Conservation (phyloP, 2,113 vertebrate genomes). For the Oncorhynchus mykiss region DNA sequence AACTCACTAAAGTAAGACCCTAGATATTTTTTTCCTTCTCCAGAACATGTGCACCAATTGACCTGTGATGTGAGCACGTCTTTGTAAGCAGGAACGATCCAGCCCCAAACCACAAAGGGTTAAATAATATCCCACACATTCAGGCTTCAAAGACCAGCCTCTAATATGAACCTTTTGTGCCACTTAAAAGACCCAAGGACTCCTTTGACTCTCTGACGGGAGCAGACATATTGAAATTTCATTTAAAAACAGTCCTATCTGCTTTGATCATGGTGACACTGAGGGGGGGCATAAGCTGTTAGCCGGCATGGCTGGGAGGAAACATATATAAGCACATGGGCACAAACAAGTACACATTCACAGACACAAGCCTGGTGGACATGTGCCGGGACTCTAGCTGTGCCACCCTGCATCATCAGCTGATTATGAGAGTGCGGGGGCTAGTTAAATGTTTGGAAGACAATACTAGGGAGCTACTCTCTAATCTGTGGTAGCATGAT, state of each 20-base stretch:
- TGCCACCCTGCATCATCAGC: constrained; percentile 1
- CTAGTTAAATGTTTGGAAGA: background rate
- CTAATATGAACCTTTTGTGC: constrained; percentile 75
- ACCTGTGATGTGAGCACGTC: constrained; percentile 73
- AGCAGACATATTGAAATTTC: constrained; percentile 62
- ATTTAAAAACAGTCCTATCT: constrained; percentile 40
- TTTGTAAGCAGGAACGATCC: constrained; percentile 58
- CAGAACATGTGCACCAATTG: constrained; percentile 35
- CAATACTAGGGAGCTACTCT: background rate
- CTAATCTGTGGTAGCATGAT: background rate
- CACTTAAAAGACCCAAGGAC: constrained; percentile 72
- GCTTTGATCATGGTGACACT: constrained; percentile 61
- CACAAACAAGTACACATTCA: constrained; percentile 15
- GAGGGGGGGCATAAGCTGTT: background rate
- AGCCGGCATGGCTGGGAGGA: constrained; percentile 43
- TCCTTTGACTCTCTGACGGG: constrained; percentile 71
- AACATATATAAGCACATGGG: constrained; percentile 9
- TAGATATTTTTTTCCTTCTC: no score
- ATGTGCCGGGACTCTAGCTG: background rate
- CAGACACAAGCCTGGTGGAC: background rate
- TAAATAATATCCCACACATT: constrained; percentile 67
- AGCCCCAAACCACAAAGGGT: constrained; percentile 69
- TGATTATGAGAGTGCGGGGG: background rate
- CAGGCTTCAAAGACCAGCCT: constrained; percentile 71
- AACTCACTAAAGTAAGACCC: no score